These are phyloP conservation scores for Crepidodera aurea DNA, from an alignment of 2,888 invertebrate genomes.

Conservation along the genomic window DNA sequence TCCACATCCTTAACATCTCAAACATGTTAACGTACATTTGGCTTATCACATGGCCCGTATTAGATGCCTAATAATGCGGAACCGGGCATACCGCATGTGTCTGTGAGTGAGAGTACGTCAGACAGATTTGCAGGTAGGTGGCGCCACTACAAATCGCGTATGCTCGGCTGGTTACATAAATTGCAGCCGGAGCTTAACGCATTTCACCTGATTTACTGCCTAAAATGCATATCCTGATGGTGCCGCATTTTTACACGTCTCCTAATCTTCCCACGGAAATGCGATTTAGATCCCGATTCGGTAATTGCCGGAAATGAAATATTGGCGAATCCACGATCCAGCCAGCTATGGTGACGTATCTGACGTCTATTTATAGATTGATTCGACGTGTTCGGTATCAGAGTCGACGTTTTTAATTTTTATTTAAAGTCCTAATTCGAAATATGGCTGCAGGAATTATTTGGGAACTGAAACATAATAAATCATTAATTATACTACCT, in stretches of 20 bases:
- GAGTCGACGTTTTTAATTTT: not conserved
- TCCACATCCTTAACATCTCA: too few species aligned
- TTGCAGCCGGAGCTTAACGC: conserved; percentile 34
- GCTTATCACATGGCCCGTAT: too few species aligned
- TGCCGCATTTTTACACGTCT: conserved; percentile 32
- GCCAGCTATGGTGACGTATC: not conserved
- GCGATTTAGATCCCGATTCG: conserved; percentile 26
- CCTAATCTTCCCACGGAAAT: conserved; percentile 30
- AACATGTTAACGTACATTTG: too few species aligned
- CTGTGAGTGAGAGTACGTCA: not conserved
- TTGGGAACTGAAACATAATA: too few species aligned
- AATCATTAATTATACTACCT: too few species aligned
- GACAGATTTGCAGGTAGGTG: conserved; percentile 33
- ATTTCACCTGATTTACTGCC: conserved; percentile 37
- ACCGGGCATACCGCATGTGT: too few species aligned
- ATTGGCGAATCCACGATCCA: conserved; percentile 7
- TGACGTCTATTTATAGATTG: conserved; percentile 13
- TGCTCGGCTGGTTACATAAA: conserved; percentile 34
- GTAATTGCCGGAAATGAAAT: conserved; percentile 33
- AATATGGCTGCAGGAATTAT: too few species aligned
- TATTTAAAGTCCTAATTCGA: too few species aligned
- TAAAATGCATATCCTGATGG: conserved; percentile 38
- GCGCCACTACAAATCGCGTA: conserved; percentile 22
- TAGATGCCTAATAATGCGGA: too few species aligned
- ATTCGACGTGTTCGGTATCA: not conserved